Conservation (phyloP, 2,888 invertebrate genomes). For the Agriotes lineatus region DNA sequence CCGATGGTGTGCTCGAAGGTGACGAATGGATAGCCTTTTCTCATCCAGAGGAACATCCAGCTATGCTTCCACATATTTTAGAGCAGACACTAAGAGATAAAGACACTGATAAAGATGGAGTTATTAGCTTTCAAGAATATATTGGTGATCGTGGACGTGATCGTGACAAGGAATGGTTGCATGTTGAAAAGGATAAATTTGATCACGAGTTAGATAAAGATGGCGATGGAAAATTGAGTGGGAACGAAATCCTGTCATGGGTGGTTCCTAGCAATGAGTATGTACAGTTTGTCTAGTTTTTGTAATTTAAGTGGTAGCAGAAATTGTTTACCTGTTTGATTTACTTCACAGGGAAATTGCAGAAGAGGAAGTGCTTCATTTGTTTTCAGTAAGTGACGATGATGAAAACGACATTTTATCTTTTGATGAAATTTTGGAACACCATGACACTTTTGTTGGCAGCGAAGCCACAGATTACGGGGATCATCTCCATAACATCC, state of each 20-base stretch:
- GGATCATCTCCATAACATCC: constrained; percentile 84
- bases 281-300: constrained; percentile 60
- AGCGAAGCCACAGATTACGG: constrained; percentile 93
- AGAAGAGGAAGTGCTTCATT: constrained; percentile 89
- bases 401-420: constrained; percentile 85
- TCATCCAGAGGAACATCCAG: constrained; percentile 92
- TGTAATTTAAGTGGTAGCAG: not conserved
- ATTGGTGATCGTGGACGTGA: constrained; percentile 78
- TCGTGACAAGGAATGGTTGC: constrained; percentile 80
- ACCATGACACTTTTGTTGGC: constrained; percentile 92
- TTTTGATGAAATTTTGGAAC: constrained; percentile 84
- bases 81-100: constrained; percentile 88
- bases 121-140: constrained; percentile 88
- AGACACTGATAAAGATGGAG: constrained; percentile 87
- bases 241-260: constrained; percentile 88
- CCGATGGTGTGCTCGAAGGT: constrained; percentile 80
- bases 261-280: constrained; percentile 91
- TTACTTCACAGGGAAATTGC: constrained; percentile 81
- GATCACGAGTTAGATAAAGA: constrained; percentile 88
- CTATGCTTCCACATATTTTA: constrained; percentile 85
- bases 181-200: constrained; percentile 85
- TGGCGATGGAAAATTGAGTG: constrained; percentile 83
- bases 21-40: constrained; percentile 90
- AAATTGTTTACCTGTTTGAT: not conserved
- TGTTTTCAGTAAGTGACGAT: constrained; percentile 88